Base-by-base conservation (phyloP, 2,888 invertebrate genomes). In the Tetragonisca angustula region DNA sequence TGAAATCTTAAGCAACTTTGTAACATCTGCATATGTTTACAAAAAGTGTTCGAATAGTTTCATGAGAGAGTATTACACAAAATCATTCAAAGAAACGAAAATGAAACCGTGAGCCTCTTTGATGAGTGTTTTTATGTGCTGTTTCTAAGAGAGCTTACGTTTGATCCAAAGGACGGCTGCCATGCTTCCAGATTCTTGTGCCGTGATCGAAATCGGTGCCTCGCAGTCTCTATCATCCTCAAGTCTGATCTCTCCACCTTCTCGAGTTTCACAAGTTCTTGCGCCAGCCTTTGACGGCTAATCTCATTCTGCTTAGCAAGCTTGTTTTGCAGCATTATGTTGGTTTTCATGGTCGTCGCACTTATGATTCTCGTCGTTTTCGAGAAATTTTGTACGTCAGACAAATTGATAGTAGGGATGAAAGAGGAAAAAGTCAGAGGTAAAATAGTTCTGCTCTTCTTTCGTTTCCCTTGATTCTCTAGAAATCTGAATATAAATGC, bases 201-300 rank as follows among this genome's bases (percentile, higher is more conserved):
- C 43, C 90, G 89, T 15, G 81, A 84, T 62, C 88, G 84, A 70
- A 92, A 91, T 27, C 90, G 88, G 67, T 87, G 88, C 72, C 83
- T 88, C n/a, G 71, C 85, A 3, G 88, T 86, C 27, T 92, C 89
- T 50, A 91, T 76, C 87, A 90, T 90, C 64, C 88, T 86, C 11
- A 88, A 78, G 21, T 89, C 87, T 36, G 89, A 88, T 73, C 88
- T 91, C 74, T 89, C 88, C 50, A 80, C 79, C 76, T 84, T 83
- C 32, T 89, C 83, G 52, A 92, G 80, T 65, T 86, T 89, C 71
- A 79, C 77, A 24, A 92, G 78, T 81, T 91, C 89, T n/a, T 76
- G 86, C n/a, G 78, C 62, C 50, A 91, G 83, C 67, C 68, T 86
- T 73, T 88, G 87, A 69, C 85, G 83, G 50, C 68, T 87, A 62